phyloP scores from a whole-genome alignment of 1,140 invertebrate species.

The Drosophila elegans region DNA sequence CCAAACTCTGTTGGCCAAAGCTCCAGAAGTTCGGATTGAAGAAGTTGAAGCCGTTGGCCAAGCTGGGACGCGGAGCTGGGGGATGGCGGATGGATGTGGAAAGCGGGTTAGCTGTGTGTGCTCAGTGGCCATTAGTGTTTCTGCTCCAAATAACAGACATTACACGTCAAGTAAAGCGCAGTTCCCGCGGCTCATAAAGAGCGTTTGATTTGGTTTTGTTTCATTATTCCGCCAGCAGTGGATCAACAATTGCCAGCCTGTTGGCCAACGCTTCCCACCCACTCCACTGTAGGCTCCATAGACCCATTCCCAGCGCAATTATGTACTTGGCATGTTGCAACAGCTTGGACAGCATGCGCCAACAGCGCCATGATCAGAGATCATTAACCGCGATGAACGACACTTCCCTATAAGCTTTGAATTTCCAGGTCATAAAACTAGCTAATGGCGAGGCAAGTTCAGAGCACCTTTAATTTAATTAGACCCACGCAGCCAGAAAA shows the following conservation, averaged over 20 bases:
- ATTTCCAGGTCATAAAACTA: constrained; percentile 53
- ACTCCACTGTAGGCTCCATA: constrained; percentile 9
- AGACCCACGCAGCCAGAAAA: background rate
- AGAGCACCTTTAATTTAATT: constrained; percentile 31
- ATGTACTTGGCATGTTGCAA: constrained; percentile 47
- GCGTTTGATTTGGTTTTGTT: constrained; percentile 40
- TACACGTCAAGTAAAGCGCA: constrained; percentile 74
- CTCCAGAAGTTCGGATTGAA: constrained; percentile 69
- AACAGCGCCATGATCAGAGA: constrained; percentile 21
- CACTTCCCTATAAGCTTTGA: constrained; percentile 16
- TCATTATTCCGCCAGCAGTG: constrained; percentile 29
- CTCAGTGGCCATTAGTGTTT: constrained; percentile 70
- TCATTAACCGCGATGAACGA: constrained; percentile 49
- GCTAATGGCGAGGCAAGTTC: constrained; percentile 64
- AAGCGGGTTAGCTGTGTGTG: constrained; percentile 48
- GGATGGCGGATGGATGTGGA: constrained; percentile 23
- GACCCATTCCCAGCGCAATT: constrained; percentile 54
- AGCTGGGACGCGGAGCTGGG: constrained; percentile 64
- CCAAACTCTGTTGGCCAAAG: constrained; percentile 66
- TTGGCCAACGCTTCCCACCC: constrained; percentile 56
- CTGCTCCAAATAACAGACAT: constrained; percentile 76
- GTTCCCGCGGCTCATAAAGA: constrained; percentile 66
- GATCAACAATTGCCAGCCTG: constrained; percentile 47
- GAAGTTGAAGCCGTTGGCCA: constrained; percentile 73
- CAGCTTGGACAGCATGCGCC: constrained; percentile 19